These are phyloP conservation scores for Xyliphius kryptos DNA, from an alignment of 2,113 vertebrate genomes.

Conservation along the genomic window DNA sequence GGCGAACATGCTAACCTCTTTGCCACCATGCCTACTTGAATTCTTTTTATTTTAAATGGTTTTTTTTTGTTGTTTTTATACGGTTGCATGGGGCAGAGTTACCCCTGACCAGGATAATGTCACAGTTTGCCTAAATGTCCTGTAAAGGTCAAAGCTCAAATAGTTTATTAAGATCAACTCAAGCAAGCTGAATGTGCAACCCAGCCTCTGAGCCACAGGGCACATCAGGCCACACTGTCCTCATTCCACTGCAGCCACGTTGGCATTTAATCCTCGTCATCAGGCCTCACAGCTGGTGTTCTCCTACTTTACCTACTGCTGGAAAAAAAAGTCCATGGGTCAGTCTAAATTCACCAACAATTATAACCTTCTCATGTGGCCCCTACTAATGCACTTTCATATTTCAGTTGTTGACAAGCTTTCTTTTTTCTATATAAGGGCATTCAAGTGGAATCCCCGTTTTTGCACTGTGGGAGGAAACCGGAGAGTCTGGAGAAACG, in stretches of 20 bases:
- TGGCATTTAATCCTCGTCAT: slow-evolving; percentile 1
- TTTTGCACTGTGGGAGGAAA: too few relatives aligned
- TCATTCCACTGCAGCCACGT: slow-evolving; percentile 1
- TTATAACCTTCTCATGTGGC: slow-evolving; percentile 37
- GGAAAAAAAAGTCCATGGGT: neutral
- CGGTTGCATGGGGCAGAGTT: too few relatives aligned
- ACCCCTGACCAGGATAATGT: slow-evolving; percentile 15
- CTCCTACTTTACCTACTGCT: neutral
- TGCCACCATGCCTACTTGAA: too few relatives aligned
- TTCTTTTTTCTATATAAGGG: too few relatives aligned
- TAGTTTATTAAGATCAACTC: slow-evolving; percentile 19
- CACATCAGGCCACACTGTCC: slow-evolving; percentile 15
- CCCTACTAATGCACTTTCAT: slow-evolving; percentile 37
- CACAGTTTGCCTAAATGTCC: slow-evolving; percentile 33
- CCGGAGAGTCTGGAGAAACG: too few relatives aligned
- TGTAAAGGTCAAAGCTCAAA: slow-evolving; percentile 33
- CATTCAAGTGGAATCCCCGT: too few relatives aligned
- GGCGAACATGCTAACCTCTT: too few relatives aligned
- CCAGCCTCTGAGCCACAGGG: slow-evolving; percentile 24
- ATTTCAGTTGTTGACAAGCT: slow-evolving; percentile 40
- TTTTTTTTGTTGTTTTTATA: too few relatives aligned
- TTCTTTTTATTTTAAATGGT: too few relatives aligned
- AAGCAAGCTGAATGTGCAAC: slow-evolving; percentile 19
- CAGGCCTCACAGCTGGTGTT: slow-evolving; percentile 2
- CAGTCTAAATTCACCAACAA: slow-evolving; percentile 18